These are phyloP conservation scores for Apostichopus parvimensis DNA, from an alignment of 35 echinoderm and acorn worm species.

Conservation along the genomic window DNA sequence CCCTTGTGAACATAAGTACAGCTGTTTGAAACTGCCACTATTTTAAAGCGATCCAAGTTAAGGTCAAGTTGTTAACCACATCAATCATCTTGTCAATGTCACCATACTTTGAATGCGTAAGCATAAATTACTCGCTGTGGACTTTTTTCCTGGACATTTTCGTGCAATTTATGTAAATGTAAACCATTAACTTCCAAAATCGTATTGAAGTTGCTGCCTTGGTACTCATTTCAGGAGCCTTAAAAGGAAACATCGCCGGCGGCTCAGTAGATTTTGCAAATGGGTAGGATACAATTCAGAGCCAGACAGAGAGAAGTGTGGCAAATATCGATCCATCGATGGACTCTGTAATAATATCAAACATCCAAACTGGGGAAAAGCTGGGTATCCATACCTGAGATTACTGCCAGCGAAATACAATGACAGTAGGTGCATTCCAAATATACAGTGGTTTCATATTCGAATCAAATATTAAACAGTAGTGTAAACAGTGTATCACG, in stretches of 20 bases:
- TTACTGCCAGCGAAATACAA: slow-evolving; percentile 56
- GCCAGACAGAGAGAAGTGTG: not conserved
- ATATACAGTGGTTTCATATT: too few relatives aligned
- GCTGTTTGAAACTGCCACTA: too few relatives aligned
- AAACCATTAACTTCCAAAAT: too few relatives aligned
- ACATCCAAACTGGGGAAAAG: slow-evolving; percentile 73
- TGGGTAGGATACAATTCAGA: not conserved
- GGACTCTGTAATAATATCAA: slow-evolving; percentile 76
- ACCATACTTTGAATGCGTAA: too few relatives aligned
- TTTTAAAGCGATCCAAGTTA: too few relatives aligned
- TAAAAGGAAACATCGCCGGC: not conserved
- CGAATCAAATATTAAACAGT: too few relatives aligned
- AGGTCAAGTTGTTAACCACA: too few relatives aligned
- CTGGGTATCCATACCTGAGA: slow-evolving; percentile 55
- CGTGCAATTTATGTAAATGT: too few relatives aligned
- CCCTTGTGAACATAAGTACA: too few relatives aligned
- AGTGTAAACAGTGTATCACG: too few relatives aligned
- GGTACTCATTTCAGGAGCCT: not conserved
- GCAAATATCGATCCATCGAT: slow-evolving; percentile 45
- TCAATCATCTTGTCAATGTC: too few relatives aligned
- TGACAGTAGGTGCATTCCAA: slow-evolving; percentile 43
- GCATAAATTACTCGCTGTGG: too few relatives aligned
- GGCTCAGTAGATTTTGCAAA: not conserved
- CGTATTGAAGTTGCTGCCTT: not conserved
- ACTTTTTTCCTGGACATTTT: not conserved